Conservation (phyloP, 2,113 vertebrate genomes). For the Cottus gobio region DNA sequence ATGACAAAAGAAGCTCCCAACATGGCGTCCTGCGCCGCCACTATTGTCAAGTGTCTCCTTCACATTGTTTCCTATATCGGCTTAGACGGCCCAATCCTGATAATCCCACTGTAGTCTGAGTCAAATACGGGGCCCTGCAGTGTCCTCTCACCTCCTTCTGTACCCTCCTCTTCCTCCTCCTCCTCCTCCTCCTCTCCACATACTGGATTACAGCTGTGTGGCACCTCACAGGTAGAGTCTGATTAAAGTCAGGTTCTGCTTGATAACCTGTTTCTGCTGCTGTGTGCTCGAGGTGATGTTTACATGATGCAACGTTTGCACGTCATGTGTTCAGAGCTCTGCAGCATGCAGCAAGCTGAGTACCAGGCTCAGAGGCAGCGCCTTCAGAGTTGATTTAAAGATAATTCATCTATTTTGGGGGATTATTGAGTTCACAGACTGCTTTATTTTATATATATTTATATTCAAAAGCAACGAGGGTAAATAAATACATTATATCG, state of each 20-base stretch:
- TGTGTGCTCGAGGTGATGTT: constrained; percentile 23
- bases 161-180: constrained; percentile 34
- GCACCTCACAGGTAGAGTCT: constrained; percentile 26
- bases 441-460: not conserved
- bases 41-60: constrained; percentile 51
- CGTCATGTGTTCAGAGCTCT: not conserved
- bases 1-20: constrained; percentile 49
- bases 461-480: too few relatives aligned
- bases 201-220: constrained; percentile 58
- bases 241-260: constrained; percentile 9
- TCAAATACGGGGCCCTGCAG: constrained; percentile 61
- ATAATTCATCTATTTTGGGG: not conserved
- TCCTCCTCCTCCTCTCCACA: constrained; percentile 22
- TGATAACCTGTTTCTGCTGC: constrained; percentile 13
- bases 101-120: constrained; percentile 73
- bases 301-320: constrained; percentile 51
- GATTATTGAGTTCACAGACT: not conserved
- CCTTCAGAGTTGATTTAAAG: not conserved
- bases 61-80: constrained; percentile 77
- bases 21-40: constrained; percentile 47
- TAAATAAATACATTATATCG: too few relatives aligned
- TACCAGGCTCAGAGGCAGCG: not conserved
- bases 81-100: constrained; percentile 68
- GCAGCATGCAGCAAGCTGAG: too few relatives aligned
- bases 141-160: constrained; percentile 60